These are phyloP conservation scores for Squalus acanthias DNA, from an alignment of 2,797 vertebrate species.

Conservation along the genomic window DNA sequence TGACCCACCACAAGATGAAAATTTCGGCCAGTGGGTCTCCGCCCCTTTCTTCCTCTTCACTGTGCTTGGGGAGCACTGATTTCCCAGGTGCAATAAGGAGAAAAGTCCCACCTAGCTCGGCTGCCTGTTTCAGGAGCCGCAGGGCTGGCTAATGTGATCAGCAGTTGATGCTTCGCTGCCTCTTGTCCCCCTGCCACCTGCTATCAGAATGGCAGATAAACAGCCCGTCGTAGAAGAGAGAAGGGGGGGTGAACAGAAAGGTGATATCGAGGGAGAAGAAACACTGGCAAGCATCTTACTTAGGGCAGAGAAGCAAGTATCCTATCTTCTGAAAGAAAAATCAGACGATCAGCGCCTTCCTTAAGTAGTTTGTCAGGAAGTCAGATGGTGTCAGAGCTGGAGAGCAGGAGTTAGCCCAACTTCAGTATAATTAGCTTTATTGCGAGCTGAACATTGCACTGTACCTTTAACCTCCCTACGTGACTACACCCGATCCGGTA, in stretches of 20 bases:
- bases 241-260: background rate
- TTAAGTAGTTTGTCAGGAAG: background rate
- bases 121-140: too few species aligned
- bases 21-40: background rate
- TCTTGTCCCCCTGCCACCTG: background rate
- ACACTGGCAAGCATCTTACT: background rate
- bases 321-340: background rate
- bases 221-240: background rate
- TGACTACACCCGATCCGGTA: constrained; percentile 25
- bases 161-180: background rate
- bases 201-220: background rate
- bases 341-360: background rate
- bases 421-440: background rate
- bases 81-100: background rate
- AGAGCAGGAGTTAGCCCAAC: background rate
- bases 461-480: background rate
- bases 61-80: background rate
- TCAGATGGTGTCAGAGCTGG: too few species aligned
- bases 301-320: background rate
- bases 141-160: background rate
- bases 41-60: background rate
- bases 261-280: background rate
- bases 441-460: background rate
- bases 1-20: too few species aligned
- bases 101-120: background rate